Base-by-base conservation (phyloP, 2,113 vertebrate genomes). In the Anoplopoma fimbria region DNA sequence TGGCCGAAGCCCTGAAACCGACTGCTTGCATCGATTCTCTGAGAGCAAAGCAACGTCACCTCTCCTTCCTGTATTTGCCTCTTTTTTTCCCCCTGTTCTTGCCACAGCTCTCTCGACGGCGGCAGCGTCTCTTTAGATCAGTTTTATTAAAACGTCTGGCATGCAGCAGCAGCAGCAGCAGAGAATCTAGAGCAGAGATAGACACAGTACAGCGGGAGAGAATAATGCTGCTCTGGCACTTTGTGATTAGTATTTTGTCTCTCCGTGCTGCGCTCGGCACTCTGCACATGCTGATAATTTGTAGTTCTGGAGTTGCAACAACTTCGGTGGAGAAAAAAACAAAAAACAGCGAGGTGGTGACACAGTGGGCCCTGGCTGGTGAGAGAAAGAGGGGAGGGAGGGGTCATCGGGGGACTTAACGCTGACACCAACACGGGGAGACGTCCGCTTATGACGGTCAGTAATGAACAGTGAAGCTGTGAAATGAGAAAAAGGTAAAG, bases 381-480 rank as follows among this genome's bases (percentile, higher is more conserved):
- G 67, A 60, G 67, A 47, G 34, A 72, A 34, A 25, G n/a, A 3
- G 68, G 64, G 57, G 65, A 7, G 55, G n/a, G 25, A 4, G 29
- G 36, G 63, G 76, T 67, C 61, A 55, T 45, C 33, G 10, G 71
- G 34, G 70, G 73, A 65, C 69, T 84, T 81, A 69, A 76, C 58
- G 38, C 42, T 23, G 61, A 82, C 85, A 73, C 63, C 76, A 72
- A 45, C 87, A 49, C 19, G 9, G 67, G 80, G 90, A 23, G 19
- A 86, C 51, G 6, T 84, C 77, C 71, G 38, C 73, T 88, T 47
- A 69, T n/a, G 65, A 58, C 47, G 36, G 70, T 65, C 34, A 12
- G 83, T 83, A 73, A 88, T 88, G 87, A 86, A 81, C 34, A 68
- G 87, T 78, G 92, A 93, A 87, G 82, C 10, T 83, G 84, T 91